phyloP scores from a whole-genome alignment of 1,140 invertebrate genomes.

The Euwallacea fornicatus region DNA sequence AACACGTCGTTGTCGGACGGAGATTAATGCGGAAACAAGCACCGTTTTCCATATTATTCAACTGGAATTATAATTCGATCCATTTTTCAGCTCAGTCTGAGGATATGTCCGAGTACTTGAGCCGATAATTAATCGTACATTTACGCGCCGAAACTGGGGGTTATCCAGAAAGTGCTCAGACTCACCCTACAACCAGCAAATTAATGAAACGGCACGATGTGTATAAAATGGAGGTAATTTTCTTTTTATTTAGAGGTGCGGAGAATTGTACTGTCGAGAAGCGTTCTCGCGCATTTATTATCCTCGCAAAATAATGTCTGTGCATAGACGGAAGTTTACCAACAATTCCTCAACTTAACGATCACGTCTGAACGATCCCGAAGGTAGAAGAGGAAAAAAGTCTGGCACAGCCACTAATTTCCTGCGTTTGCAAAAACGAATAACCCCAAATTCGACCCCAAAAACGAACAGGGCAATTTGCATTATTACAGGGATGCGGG shows the following conservation, averaged over 20 bases:
- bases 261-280: slow-evolving; percentile 6
- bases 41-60: slow-evolving; percentile 4
- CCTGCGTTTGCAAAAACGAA: too few species aligned
- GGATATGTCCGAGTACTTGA: background rate
- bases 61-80: slow-evolving; percentile 5
- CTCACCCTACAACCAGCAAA: background rate
- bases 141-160: background rate
- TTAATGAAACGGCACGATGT: background rate
- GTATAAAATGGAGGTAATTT: slow-evolving; percentile 7
- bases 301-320: background rate
- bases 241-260: slow-evolving; percentile 1
- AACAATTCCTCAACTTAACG: background rate
- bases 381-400: background rate
- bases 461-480: too few species aligned
- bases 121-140: slow-evolving; percentile 1
- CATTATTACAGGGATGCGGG: too few species aligned
- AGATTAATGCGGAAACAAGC: slow-evolving; percentile 2
- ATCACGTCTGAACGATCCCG: background rate
- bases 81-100: slow-evolving; percentile 5
- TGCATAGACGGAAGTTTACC: slow-evolving; percentile 1
- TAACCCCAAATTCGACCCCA: too few species aligned
- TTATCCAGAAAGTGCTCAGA: background rate
- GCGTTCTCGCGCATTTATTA: background rate
- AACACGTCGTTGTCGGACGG: too few species aligned
- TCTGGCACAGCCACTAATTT: too few species aligned